Evolutionary conservation across 2,113 vertebrate genomes (phyloP), one percentile per base, ranked within the genome.

Genomic region (Clarias gariepinus): DNA sequence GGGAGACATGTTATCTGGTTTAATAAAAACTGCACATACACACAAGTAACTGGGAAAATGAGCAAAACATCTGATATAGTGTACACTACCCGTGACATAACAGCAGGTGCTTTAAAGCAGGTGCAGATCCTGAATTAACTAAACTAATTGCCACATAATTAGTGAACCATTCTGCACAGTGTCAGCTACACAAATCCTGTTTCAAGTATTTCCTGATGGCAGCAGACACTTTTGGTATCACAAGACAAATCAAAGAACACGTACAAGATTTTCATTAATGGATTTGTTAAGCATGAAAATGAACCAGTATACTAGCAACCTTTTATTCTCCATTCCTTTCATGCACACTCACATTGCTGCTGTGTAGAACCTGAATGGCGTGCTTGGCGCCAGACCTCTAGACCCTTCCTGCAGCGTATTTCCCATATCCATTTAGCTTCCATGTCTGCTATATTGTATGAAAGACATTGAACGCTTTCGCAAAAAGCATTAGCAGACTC

Each of bases 81-180:
- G 4, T 68, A 23, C 13, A 55, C 63, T 80, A 58, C 28, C 33
- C 68, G 9, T 68, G 21, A 80, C 60, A 66, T 66, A 78, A 78
- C 61, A 80, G 63, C 47, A 79, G 74, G 23, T 53, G 61, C 74
- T 78, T 78, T 28, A 78, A 78, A 76, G 78, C 83, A 85, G 74
- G 58, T 85, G 73, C 84, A 66, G 47, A 18, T n/a, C 21, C 61
- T 79, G 47, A 80, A 85, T 85, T 53, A 68, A 68, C 84, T 79
- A 33, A 68, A 78, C 61, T 80, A 85, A 85, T 85, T 85, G 77
- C 28, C n/a, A 68, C 16, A 28, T 77, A 85, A 85, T 85, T 79
- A 80, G 41, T 68, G 61, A 28, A 68, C 47, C 41, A 36, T 78
- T 77, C 73, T 85, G 60, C 61, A 79, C 53, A 30, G 61, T 64